phyloP scores from a whole-genome alignment of 2,888 invertebrate species.

The Chloroclystis v-ata region DNA sequence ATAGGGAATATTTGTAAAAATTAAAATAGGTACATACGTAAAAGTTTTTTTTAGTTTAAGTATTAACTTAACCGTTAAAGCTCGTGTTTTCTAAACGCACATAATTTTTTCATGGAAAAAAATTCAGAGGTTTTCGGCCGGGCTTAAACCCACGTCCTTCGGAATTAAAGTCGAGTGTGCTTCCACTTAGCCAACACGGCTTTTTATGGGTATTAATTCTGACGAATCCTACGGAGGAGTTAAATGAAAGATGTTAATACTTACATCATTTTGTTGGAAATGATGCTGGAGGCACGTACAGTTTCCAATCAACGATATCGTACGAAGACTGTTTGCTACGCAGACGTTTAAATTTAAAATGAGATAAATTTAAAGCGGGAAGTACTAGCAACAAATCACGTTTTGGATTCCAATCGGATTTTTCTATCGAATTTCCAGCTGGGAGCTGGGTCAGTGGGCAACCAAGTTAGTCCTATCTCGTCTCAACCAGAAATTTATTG shows the following conservation, averaged over 20 bases:
- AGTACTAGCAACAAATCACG: conserved; percentile 41
- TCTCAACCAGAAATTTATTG: conserved; percentile 16
- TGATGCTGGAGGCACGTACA: conserved; percentile 19
- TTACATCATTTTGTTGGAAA: conserved; percentile 32
- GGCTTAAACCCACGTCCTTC: no score
- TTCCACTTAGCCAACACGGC: conserved; percentile 40
- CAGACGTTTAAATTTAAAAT: conserved; percentile 11
- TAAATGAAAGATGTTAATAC: conserved; percentile 36
- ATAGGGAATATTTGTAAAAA: no score
- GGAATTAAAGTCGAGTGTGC: no score
- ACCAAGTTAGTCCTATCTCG: conserved; percentile 25
- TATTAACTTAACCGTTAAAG: no score
- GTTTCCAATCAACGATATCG: conserved; percentile 32
- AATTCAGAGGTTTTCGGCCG: no score
- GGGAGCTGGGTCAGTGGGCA: conserved; percentile 30
- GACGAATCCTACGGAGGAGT: conserved; percentile 35
- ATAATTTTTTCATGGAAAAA: no score
- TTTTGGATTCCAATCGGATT: conserved; percentile 50
- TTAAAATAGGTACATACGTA: no score
- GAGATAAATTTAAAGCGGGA: conserved; percentile 24
- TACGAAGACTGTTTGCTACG: conserved; percentile 19
- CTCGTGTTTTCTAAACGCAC: no score
- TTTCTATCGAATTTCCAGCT: conserved; percentile 49
- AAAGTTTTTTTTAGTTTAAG: no score
- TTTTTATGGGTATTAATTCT: conserved; percentile 53